These are phyloP conservation scores for Eurytoma adleriae DNA, from an alignment of 2,888 invertebrate species.

Conservation along the genomic window DNA sequence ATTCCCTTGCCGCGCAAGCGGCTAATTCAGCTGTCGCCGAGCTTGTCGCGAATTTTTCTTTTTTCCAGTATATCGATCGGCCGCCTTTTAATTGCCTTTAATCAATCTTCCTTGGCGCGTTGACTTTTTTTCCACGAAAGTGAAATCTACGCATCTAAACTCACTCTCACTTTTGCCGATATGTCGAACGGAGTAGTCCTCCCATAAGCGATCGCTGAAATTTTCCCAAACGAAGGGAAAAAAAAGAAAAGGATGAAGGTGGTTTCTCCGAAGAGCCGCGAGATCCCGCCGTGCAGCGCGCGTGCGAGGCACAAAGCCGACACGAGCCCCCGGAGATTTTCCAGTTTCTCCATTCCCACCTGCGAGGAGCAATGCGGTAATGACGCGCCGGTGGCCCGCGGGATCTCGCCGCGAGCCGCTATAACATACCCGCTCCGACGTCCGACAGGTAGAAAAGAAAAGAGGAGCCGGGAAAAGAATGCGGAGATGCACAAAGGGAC, in stretches of 20 bases:
- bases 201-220: slow-evolving; percentile 4
- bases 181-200: neutral
- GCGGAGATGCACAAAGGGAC: neutral
- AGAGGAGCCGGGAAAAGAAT: slow-evolving; percentile 26
- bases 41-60: neutral
- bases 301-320: neutral
- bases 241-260: neutral
- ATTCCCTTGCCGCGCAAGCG: neutral
- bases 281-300: neutral
- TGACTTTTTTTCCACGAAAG: slow-evolving; percentile 35
- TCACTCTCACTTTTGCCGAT: slow-evolving; percentile 40
- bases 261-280: slow-evolving; percentile 23
- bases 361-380: slow-evolving; percentile 9
- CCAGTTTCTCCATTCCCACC: slow-evolving; percentile 26
- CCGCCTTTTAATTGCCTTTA: slow-evolving; percentile 38
- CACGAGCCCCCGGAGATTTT: slow-evolving; percentile 25
- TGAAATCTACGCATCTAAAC: slow-evolving; percentile 44
- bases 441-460: slow-evolving; percentile 17
- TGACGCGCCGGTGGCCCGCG: slow-evolving; percentile 1
- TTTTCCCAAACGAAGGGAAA: neutral
- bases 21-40: slow-evolving; percentile 28
- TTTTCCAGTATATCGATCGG: neutral
- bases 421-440: slow-evolving; percentile 32
- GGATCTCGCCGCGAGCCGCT: slow-evolving; percentile 3
- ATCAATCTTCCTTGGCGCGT: slow-evolving; percentile 33